Percentiles rank a stretch among this genome's conserved stretches.
These are phyloP conservation scores for Brassicogethes aeneus DNA, from an alignment of 2,888 invertebrate species.

Conservation along the genomic window DNA sequence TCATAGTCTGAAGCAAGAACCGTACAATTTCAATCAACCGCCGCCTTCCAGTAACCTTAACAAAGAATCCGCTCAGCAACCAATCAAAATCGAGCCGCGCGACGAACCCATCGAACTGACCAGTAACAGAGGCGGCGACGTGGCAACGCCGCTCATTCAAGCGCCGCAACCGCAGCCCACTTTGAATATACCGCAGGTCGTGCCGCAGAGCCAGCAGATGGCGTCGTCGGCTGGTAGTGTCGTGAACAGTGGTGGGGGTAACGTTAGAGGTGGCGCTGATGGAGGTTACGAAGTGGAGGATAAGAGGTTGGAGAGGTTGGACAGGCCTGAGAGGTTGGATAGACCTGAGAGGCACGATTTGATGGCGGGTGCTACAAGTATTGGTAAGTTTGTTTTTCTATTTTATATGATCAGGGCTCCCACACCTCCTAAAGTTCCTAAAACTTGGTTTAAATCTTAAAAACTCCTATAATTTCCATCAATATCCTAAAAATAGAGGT, in stretches of 20 bases:
- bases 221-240: background rate
- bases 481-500: no score
- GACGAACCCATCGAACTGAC: conserved; percentile 41
- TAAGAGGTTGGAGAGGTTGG: conserved; percentile 27
- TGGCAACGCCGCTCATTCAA: conserved; percentile 10
- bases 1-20: conserved; percentile 29
- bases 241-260: conserved; percentile 2
- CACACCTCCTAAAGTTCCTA: no score
- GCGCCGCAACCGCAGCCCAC: conserved; percentile 24
- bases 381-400: no score
- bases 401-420: no score
- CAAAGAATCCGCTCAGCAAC: background rate
- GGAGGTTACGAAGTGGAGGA: conserved; percentile 24
- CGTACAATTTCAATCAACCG: conserved; percentile 17
- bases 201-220: conserved; percentile 25
- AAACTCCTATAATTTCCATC: no score
- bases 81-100: conserved; percentile 36
- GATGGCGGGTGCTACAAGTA: conserved; percentile 34
- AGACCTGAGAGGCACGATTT: conserved; percentile 20
- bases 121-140: conserved; percentile 25
- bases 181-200: conserved; percentile 36
- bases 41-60: no score
- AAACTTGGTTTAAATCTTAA: no score
- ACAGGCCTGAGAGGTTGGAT: conserved; percentile 32
- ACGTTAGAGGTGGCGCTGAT: conserved; percentile 10